Evolutionary conservation across 2,797 vertebrate species (phyloP).

Genomic region (Propithecus deckenii): DNA sequence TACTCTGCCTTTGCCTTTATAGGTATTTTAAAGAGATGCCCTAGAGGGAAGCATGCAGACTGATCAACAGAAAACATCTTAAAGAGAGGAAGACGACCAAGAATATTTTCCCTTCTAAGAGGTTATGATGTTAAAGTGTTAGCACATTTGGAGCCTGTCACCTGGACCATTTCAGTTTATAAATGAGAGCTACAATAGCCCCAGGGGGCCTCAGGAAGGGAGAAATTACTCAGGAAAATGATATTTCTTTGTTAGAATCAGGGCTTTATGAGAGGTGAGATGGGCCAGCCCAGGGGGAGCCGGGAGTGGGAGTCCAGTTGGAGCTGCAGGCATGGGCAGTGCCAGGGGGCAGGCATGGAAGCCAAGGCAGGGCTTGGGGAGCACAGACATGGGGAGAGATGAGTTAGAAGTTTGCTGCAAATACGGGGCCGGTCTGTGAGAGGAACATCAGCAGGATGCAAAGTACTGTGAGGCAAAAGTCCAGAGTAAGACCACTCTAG

Average conservation of each 20-base stretch:
- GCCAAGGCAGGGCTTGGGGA: background rate
- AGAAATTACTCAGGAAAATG: slow-evolving; percentile 56
- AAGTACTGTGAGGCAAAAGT: background rate
- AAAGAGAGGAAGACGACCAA: slow-evolving; percentile 22
- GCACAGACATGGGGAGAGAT: accelerated
- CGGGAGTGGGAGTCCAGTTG: background rate
- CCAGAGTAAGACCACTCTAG: background rate
- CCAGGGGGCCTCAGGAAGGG: slow-evolving; percentile 39
- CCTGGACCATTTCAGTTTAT: slow-evolving; percentile 63
- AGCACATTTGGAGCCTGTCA: slow-evolving; percentile 54
- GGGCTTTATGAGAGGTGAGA: background rate
- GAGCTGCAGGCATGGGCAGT: background rate
- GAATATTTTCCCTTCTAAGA: slow-evolving; percentile 41
- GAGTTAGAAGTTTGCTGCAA: background rate
- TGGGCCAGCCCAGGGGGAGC: background rate
- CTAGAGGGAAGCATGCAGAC: slow-evolving; percentile 24
- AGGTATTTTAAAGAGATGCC: slow-evolving; percentile 61
- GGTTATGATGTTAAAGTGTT: slow-evolving; percentile 63
- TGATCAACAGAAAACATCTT: slow-evolving; percentile 58
- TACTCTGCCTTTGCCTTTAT: slow-evolving; percentile 34
- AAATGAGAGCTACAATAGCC: slow-evolving; percentile 55
- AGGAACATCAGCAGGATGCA: background rate
- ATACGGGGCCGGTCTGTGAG: background rate
- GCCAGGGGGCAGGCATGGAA: background rate
- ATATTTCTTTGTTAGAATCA: slow-evolving; percentile 40